These are phyloP conservation scores for Andrena praecox DNA, from an alignment of 2,888 invertebrate species.

Conservation along the genomic window DNA sequence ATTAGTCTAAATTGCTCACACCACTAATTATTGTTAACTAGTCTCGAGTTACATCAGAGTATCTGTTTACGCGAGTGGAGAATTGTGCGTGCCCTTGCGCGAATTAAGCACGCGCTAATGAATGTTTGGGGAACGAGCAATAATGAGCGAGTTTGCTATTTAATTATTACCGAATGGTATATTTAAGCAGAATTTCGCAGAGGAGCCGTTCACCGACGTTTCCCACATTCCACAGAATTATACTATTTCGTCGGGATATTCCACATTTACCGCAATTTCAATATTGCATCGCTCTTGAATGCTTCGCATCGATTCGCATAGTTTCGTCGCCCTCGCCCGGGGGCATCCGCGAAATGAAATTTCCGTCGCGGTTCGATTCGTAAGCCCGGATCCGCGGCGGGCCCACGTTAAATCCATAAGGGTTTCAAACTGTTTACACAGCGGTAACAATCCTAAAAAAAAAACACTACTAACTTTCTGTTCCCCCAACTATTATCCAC, in stretches of 20 bases:
- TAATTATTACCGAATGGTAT: not conserved
- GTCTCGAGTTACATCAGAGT: not conserved
- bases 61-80: not conserved
- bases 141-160: not conserved
- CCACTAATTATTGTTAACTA: conserved; percentile 11
- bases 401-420: not conserved
- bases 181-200: not conserved
- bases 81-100: not conserved
- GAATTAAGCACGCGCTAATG: not conserved
- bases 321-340: not conserved
- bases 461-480: too few relatives aligned
- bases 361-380: not conserved
- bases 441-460: not conserved
- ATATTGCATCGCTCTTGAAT: not conserved
- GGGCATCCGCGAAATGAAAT: not conserved
- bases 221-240: not conserved
- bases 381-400: not conserved
- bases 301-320: not conserved
- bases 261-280: conserved; percentile 1
- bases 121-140: not conserved
- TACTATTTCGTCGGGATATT: not conserved
- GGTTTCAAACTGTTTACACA: not conserved
- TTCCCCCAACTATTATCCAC: too few relatives aligned
- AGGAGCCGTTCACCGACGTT: not conserved
- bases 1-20: too few relatives aligned